phyloP scores from a whole-genome alignment of 1,140 invertebrate species.

The Zaprionus vittiger region DNA sequence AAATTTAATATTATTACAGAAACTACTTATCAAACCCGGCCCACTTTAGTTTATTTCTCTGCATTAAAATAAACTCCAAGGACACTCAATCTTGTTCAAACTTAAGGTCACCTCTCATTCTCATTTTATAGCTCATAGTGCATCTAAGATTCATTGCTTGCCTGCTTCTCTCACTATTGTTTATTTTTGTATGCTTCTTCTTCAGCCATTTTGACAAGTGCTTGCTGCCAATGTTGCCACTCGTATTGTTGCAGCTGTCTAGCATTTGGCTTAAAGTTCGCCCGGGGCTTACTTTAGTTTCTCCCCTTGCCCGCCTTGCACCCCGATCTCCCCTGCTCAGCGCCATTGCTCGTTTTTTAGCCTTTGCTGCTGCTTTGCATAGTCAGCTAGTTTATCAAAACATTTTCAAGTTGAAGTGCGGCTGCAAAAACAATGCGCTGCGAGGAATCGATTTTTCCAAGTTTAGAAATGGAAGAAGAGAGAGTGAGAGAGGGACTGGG shows the following conservation, averaged over 20 bases:
- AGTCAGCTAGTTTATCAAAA: slow-evolving; percentile 74
- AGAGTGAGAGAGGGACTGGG: not conserved
- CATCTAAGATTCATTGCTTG: not conserved
- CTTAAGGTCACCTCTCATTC: not conserved
- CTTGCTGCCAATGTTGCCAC: slow-evolving; percentile 46
- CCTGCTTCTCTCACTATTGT: not conserved
- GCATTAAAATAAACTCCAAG: not conserved
- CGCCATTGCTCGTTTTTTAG: slow-evolving; percentile 19
- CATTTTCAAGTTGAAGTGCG: slow-evolving; percentile 80
- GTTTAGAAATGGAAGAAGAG: slow-evolving; percentile 35
- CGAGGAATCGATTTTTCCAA: slow-evolving; percentile 72
- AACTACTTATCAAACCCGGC: too few species aligned
- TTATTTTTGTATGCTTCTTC: slow-evolving; percentile 24
- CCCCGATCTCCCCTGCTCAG: not conserved
- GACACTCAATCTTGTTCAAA: not conserved
- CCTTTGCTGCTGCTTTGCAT: slow-evolving; percentile 55
- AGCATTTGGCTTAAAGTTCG: slow-evolving; percentile 70
- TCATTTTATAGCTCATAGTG: not conserved
- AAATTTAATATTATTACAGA: too few species aligned
- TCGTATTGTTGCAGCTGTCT: slow-evolving; percentile 50
- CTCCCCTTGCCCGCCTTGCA: not conserved
- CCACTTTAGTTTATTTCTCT: too few species aligned
- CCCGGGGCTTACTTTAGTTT: slow-evolving; percentile 24
- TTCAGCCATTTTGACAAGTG: slow-evolving; percentile 62
- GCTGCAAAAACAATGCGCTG: slow-evolving; percentile 74